These are phyloP conservation scores for Stictonetta naevosa DNA, from an alignment of 2,113 vertebrate genomes.

Conservation along the genomic window DNA sequence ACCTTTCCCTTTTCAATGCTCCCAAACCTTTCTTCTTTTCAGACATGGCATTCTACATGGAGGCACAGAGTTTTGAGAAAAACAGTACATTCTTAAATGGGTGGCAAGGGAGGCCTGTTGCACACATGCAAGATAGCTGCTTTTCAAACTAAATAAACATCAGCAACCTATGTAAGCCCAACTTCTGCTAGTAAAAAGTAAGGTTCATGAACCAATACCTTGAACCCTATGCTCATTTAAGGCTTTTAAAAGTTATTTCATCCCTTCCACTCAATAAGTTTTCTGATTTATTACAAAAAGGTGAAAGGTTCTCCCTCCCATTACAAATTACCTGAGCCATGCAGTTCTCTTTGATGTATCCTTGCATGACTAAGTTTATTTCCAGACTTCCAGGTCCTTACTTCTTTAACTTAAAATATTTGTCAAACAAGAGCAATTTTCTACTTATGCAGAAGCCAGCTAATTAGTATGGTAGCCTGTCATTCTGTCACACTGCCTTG, in stretches of 20 bases:
- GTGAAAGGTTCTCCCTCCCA: neutral
- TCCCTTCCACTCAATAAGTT: neutral
- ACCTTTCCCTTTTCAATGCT: neutral
- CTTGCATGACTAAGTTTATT: slow-evolving; percentile 26
- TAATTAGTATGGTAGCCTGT: slow-evolving; percentile 54
- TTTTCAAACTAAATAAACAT: neutral
- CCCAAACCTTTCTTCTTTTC: neutral
- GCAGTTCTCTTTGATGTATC: neutral
- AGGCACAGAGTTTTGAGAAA: neutral
- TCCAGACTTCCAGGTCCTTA: neutral
- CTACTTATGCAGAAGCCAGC: slow-evolving; percentile 9
- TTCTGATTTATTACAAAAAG: neutral
- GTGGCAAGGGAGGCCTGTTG: neutral
- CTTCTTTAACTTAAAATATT: slow-evolving; percentile 45
- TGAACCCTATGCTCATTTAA: neutral
- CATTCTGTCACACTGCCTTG: slow-evolving; percentile 51
- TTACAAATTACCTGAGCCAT: neutral
- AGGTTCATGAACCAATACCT: neutral
- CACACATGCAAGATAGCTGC: neutral
- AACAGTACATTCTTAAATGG: neutral
- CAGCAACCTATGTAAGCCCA: neutral
- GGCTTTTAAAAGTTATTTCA: neutral
- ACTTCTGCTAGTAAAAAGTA: neutral
- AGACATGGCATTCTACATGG: fast-evolving
- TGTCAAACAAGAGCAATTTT: slow-evolving; percentile 62